Percentiles rank a stretch among this genome's conserved stretches.
Conservation (phyloP, 2,797 vertebrate genomes). For the Ciconia nigra region DNA sequence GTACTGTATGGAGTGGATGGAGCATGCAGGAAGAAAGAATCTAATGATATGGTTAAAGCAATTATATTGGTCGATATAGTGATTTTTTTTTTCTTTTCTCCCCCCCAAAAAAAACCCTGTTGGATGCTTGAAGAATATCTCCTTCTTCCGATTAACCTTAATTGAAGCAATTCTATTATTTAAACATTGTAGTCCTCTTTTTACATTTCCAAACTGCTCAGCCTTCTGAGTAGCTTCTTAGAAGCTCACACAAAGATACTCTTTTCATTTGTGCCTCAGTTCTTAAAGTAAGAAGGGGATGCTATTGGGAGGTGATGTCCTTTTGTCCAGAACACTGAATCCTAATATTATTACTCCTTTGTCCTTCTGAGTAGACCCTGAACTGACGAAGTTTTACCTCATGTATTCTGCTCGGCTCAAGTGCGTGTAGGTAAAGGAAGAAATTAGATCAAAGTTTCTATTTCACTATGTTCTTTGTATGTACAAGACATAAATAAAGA, state of each 20-base stretch:
- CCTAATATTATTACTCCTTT: background rate
- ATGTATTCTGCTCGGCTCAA: background rate
- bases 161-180: background rate
- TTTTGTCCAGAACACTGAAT: background rate
- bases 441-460: background rate
- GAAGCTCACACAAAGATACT: background rate
- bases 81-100: background rate
- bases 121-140: background rate
- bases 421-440: background rate
- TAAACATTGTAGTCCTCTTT: background rate
- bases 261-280: background rate
- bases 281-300: background rate
- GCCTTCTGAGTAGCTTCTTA: background rate
- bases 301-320: background rate
- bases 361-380: background rate
- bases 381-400: background rate
- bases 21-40: background rate
- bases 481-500: background rate
- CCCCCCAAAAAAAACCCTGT: accelerated
- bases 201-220: background rate
- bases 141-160: background rate
- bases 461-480: background rate
- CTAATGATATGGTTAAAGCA: background rate
- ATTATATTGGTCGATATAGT: background rate
- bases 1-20: background rate